phyloP scores from a whole-genome alignment of 2,113 vertebrate genomes.

The rabbit (Oryctolagus cuniculus) region mOryCun1.1 NC_091432.1:201163001-201163500 shows the following conservation, averaged over 20 bases:
- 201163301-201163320: not conserved
- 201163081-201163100: not conserved
- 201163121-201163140: not conserved
- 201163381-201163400: not conserved
- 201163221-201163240: not conserved
- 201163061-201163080: not conserved
- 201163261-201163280: not conserved
- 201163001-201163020: too few relatives aligned
- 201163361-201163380: not conserved
- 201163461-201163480: not conserved
- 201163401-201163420: not conserved
- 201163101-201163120: not conserved
- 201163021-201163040: too few relatives aligned
- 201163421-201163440: not conserved
- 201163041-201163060: too few relatives aligned
- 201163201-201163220: not conserved
- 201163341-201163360: slow-evolving; percentile 3
- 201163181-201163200: not conserved
- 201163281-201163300: not conserved
- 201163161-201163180: not conserved
- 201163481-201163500: not conserved
- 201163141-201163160: not conserved
- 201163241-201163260: not conserved
- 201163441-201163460: not conserved
- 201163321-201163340: not conserved